phyloP scores from a whole-genome alignment of 2,888 invertebrate genomes.

The Phalera bucephala region DNA sequence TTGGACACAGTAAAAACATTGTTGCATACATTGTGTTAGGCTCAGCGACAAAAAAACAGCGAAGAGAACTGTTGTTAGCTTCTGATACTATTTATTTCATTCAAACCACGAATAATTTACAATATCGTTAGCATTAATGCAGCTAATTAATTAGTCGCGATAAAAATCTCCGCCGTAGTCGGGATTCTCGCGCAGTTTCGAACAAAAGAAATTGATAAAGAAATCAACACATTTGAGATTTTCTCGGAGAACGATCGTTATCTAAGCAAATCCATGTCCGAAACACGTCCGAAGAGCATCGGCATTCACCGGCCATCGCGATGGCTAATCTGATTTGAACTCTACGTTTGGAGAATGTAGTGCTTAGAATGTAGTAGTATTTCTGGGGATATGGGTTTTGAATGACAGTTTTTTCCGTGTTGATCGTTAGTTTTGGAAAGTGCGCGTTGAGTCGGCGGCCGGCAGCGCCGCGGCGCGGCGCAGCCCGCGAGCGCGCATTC shows the following conservation, averaged over 20 bases:
- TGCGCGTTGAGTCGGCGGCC: constrained; percentile 18
- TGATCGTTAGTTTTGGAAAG: constrained; percentile 33
- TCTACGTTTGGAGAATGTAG: not conserved
- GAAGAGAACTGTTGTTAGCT: constrained; percentile 2
- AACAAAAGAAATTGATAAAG: constrained; percentile 49
- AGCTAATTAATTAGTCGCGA: constrained; percentile 25
- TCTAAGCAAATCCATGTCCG: constrained; percentile 40
- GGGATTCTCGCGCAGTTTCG: constrained; percentile 14
- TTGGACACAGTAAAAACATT: not conserved
- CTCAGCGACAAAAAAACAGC: not conserved
- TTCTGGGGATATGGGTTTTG: constrained; percentile 15
- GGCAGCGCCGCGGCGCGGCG: constrained; percentile 6
- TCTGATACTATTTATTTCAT: constrained; percentile 1
- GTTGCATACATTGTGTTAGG: not conserved
- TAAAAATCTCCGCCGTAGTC: constrained; percentile 25
- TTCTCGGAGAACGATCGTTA: constrained; percentile 40
- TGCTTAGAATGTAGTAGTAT: not conserved
- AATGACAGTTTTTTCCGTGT: constrained; percentile 37
- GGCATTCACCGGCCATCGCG: constrained; percentile 26
- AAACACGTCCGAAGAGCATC: constrained; percentile 32
- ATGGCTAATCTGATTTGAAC: constrained; percentile 7
- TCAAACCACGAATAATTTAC: constrained; percentile 1
- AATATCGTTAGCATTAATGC: constrained; percentile 12
- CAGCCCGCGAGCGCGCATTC: constrained; percentile 32
- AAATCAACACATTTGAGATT: constrained; percentile 46